Evolutionary conservation across 92 coral and sea anemone genomes (phyloP).

Genomic region (Heliopora coerulea): DNA sequence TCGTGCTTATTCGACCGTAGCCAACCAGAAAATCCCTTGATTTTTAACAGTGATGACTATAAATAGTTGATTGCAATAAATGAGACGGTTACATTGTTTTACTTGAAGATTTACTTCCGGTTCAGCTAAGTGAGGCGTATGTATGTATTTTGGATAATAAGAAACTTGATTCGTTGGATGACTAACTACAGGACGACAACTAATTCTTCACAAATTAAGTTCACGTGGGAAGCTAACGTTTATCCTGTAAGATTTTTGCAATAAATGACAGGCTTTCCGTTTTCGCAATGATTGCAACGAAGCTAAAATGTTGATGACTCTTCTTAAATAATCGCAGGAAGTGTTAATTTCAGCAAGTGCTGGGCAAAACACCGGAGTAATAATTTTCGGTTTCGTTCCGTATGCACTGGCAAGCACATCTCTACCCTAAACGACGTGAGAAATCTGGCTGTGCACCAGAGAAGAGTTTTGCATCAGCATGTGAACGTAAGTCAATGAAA

Average conservation of each 20-base stretch:
- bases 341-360: not conserved
- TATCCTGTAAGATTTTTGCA: not conserved
- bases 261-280: not conserved
- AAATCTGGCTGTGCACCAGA: too few relatives aligned
- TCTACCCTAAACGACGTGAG: too few relatives aligned
- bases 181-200: not conserved
- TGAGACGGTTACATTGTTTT: constrained; percentile 27
- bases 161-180: constrained; percentile 25
- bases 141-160: not conserved
- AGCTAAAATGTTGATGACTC: too few relatives aligned
- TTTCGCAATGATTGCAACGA: too few relatives aligned
- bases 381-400: too few relatives aligned
- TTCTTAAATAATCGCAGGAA: not conserved
- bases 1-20: constrained; percentile 28
- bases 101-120: constrained; percentile 24
- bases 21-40: constrained; percentile 13
- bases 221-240: not conserved
- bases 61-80: constrained; percentile 25
- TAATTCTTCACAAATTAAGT: not conserved
- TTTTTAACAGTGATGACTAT: constrained; percentile 29
- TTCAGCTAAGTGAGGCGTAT: not conserved
- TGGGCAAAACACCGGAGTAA: not conserved
- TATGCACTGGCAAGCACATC: too few relatives aligned
- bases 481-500: too few relatives aligned
- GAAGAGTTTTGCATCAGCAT: too few relatives aligned